Conservation (phyloP, 2,113 vertebrate species). For the Ophthalmolycus amberensis region DNA sequence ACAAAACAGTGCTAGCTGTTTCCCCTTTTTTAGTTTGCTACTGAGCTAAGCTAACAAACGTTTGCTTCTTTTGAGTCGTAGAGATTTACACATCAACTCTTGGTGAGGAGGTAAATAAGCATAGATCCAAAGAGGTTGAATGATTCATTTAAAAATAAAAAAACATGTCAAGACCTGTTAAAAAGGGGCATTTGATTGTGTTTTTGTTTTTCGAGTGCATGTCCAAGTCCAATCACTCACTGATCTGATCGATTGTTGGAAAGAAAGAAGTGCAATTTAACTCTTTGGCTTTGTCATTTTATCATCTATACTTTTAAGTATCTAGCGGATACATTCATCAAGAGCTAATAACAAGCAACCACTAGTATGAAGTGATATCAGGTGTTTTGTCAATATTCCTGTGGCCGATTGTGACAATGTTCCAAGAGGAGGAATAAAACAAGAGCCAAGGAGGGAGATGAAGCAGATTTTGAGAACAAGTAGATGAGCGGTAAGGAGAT, state of each 20-base stretch:
- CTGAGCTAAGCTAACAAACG: background rate
- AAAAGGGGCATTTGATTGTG: background rate
- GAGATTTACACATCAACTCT: background rate
- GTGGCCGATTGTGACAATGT: background rate
- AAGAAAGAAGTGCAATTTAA: background rate
- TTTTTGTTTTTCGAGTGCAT: background rate
- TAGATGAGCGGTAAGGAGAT: constrained; percentile 4
- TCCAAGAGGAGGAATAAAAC: constrained; percentile 4
- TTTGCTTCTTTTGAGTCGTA: background rate
- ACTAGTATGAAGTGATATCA: background rate
- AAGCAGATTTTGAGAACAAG: constrained; percentile 13
- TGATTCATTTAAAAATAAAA: too few species aligned
- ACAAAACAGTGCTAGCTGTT: background rate
- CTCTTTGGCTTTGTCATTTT: background rate
- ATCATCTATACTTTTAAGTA: background rate
- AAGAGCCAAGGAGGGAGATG: background rate
- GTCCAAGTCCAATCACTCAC: background rate
- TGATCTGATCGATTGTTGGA: background rate
- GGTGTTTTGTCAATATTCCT: constrained; percentile 8
- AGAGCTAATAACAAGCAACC: background rate
- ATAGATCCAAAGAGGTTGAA: too few species aligned
- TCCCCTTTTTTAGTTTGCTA: background rate
- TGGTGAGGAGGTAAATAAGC: too few species aligned
- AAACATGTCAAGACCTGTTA: background rate
- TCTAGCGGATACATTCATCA: background rate